Base-by-base conservation (phyloP, 92 coral and sea anemone species). In the Palythoa grandis region DNA sequence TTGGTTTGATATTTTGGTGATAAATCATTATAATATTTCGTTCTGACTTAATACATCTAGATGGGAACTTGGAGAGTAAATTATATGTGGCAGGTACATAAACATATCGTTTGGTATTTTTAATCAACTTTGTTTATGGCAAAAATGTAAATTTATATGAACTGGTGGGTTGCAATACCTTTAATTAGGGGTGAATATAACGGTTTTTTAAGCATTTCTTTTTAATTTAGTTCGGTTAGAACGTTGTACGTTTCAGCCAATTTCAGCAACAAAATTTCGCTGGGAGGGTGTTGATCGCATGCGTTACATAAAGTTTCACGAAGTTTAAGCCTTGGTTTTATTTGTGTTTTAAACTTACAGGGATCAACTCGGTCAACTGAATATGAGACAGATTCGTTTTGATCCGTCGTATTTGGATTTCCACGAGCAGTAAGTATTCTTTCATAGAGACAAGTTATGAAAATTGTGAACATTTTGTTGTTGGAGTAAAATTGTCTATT, bases 401-500 rank as follows among this genome's bases (percentile, higher is more conserved):
- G 96, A 95, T 70, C 99, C 99, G 7, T 94, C 97, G 4, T 96
- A 95, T 92, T 92, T 96, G 80, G 99, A 96, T 92, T 96, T 96
- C 78, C 80, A 88, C 61, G 98, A 96, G 85, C 96, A 96, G 99
- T 96, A 90, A 96, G 99, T 96, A 88, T n/a, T 35, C 37, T 20
- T 24, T 40, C 43, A 39, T 0, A 61, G 29, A 19, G 35, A 40
- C 37, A n/a, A 29, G 39, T 54, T 11, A 0, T 19, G 6, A 23
- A 7, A 39, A 11, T n/a, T 19, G 57, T 14, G 23, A 22, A 37
- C 22, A 13, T 29, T 40, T 23, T 80, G 58, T 23, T 80, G 58
- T 14, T 43, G 63, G 74, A 43, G 52, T 24, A 13, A 65, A 23
- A 39, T 79, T 66, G 63, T 66, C 43, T 67, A 80, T 80, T 66